Conservation (phyloP, 2,888 invertebrate species). For the Congeria kusceri region DNA sequence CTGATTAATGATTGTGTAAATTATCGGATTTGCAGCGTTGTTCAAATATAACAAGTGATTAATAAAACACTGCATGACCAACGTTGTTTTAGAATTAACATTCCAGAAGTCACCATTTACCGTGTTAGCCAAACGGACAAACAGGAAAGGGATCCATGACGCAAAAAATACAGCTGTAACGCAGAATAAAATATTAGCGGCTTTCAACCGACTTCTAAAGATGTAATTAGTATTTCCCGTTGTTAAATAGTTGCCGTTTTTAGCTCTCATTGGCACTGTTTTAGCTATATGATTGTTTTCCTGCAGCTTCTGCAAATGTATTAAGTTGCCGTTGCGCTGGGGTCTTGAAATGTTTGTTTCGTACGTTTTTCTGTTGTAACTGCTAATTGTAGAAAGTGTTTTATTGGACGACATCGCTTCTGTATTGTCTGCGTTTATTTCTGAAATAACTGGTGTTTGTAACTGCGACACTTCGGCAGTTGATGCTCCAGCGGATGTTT, state of each 20-base stretch:
- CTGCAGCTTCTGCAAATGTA: too few species aligned
- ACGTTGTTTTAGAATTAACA: slow-evolving; percentile 18
- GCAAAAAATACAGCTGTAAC: slow-evolving; percentile 66
- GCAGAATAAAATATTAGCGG: slow-evolving; percentile 66
- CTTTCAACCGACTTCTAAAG: slow-evolving; percentile 39
- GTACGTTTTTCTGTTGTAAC: background rate
- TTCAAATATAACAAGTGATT: slow-evolving; percentile 66
- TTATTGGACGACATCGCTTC: too few species aligned
- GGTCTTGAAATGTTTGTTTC: background rate
- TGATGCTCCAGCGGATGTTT: too few species aligned
- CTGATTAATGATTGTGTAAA: slow-evolving; percentile 62
- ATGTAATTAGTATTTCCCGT: background rate
- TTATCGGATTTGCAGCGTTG: slow-evolving; percentile 66
- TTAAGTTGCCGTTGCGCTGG: background rate
- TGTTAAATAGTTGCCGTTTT: too few species aligned
- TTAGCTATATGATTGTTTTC: too few species aligned
- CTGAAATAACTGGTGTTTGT: too few species aligned
- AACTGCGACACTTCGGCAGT: background rate
- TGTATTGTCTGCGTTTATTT: too few species aligned
- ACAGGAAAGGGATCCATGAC: slow-evolving; percentile 66
- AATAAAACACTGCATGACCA: slow-evolving; percentile 37
- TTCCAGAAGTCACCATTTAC: slow-evolving; percentile 13
- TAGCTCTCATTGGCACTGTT: too few species aligned
- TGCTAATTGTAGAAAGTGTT: too few species aligned
- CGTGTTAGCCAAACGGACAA: slow-evolving; percentile 37